A percentile compares a stretch with the other conserved stretches of the same genome.
Conservation (phyloP, 2,113 vertebrate genomes). For the Monopterus albus region DNA sequence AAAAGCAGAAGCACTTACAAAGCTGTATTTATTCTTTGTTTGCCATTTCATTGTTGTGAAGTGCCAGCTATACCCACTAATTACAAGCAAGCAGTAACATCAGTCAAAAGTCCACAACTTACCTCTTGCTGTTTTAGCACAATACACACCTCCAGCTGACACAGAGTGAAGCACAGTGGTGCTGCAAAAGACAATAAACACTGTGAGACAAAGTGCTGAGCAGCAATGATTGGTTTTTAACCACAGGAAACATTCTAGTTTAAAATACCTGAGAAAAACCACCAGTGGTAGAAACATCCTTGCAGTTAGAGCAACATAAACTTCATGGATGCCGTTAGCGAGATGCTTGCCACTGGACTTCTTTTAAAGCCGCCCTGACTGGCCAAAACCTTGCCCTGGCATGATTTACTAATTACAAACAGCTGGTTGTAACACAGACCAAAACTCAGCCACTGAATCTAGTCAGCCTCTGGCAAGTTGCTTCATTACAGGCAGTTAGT, state of each 20-base stretch:
- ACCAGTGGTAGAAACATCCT: conserved; percentile 30
- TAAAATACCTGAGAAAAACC: conserved; percentile 57
- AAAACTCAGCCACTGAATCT: conserved; percentile 52
- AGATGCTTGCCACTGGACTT: conserved; percentile 33
- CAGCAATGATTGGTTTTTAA: conserved; percentile 6
- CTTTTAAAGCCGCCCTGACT: conserved; percentile 35
- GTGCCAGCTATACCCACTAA: conserved; percentile 29
- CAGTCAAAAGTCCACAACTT: conserved; percentile 25
- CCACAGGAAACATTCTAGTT: conserved; percentile 2
- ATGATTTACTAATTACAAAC: conserved; percentile 75
- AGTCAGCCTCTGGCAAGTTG: conserved; percentile 59
- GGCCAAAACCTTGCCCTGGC: conserved; percentile 31
- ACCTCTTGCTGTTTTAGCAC: conserved; percentile 71
- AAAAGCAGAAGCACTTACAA: neutral
- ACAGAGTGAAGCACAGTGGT: conserved; percentile 44
- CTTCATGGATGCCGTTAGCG: conserved; percentile 18
- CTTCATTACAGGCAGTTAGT: conserved; percentile 61
- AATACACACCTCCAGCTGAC: conserved; percentile 70
- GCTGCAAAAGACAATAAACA: conserved; percentile 37
- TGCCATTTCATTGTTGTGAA: neutral
- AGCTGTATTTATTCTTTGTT: neutral
- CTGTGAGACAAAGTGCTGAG: conserved; percentile 20
- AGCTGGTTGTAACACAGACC: conserved; percentile 74
- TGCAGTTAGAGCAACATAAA: conserved; percentile 24
- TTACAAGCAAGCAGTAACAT: conserved; percentile 7